Base-by-base conservation (phyloP, 2,797 vertebrate genomes). In the Galagoides demidoff region DNA sequence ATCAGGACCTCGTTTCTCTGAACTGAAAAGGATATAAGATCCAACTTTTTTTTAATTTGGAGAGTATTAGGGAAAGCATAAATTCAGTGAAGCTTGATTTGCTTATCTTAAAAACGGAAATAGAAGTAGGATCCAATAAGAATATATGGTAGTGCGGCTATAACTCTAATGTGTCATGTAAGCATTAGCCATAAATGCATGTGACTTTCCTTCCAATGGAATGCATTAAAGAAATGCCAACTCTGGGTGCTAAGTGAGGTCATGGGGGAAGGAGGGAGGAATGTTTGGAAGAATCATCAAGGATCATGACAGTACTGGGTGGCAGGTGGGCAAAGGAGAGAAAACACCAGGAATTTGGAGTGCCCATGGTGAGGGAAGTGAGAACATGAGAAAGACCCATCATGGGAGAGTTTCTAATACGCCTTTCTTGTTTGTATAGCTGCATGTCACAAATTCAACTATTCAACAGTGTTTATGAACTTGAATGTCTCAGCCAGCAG, bases 101-200 rank as follows among this genome's bases (percentile, higher is more conserved):
- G n/a, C 23, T 79, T 31, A 71, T 85, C 92, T 88, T 10, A 85
- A 89, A 95, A 83, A 22, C 11, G 61, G 9, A 19, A 19, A 55
- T 81, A 39, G 12, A 90, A 63, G 81, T 3, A 78, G 29, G 77
- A 85, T 83, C 66, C 59, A 85, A 78, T 55, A 5, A 64, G 61
- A 85, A 27, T n/a, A 2, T 78, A 92, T 12, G 64, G 84, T 39
- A 94, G 6, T 64, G 7, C 20, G 73, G 6, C 14, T 92, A 45
- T n/a, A 79, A 64, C 2, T 85, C 64, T n/a, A 85, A 81, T 20
- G 34, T 19, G 74, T 85, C 34, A 66, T 25, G 39, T 31, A 85
- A 82, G 64, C n/a, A 70, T 43, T n/a, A 77, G 34, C 25, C 22
- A 78, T 64, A 57, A 71, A 83, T 7, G 19, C 29, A 34, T 13